Conservation (phyloP, 2,888 invertebrate genomes). For the Hybos culiciformis region DNA sequence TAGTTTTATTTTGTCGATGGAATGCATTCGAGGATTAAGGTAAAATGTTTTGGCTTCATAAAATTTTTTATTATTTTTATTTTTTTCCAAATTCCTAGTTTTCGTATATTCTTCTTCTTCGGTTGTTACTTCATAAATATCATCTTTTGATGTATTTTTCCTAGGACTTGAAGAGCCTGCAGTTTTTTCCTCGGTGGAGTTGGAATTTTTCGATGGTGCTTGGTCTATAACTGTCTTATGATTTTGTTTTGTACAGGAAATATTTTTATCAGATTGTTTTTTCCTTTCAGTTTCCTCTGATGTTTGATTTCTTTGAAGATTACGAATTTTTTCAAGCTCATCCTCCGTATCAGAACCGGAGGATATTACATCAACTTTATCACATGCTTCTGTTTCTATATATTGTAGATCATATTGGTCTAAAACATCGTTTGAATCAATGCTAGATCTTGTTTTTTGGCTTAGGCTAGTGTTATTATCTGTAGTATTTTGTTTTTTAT, state of each 20-base stretch:
- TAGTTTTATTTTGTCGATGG: constrained; percentile 16
- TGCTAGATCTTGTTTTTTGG: neutral
- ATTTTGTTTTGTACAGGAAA: too few species aligned
- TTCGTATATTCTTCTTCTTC: constrained; percentile 27
- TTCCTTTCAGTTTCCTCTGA: neutral
- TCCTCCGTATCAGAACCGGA: constrained; percentile 32
- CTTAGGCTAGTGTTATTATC: neutral
- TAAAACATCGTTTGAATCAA: constrained; percentile 3
- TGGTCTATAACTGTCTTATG: too few species aligned
- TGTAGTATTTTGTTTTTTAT: neutral
- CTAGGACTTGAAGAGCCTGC: constrained; percentile 3
- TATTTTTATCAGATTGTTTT: neutral
- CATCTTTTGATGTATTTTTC: constrained; percentile 2
- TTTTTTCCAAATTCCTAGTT: neutral
- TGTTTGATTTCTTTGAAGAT: neutral
- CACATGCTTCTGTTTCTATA: neutral
- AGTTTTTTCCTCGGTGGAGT: constrained; percentile 14
- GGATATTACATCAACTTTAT: constrained; percentile 3
- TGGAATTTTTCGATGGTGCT: too few species aligned
- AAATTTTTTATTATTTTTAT: constrained; percentile 6
- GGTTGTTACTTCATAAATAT: constrained; percentile 27
- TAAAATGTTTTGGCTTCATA: constrained; percentile 17
- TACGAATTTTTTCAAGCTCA: constrained; percentile 23
- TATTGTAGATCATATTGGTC: constrained; percentile 9
- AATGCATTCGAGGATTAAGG: constrained; percentile 15